Base-by-base conservation (phyloP, 2,888 invertebrate genomes). In the Diadegma fenestrale region DNA sequence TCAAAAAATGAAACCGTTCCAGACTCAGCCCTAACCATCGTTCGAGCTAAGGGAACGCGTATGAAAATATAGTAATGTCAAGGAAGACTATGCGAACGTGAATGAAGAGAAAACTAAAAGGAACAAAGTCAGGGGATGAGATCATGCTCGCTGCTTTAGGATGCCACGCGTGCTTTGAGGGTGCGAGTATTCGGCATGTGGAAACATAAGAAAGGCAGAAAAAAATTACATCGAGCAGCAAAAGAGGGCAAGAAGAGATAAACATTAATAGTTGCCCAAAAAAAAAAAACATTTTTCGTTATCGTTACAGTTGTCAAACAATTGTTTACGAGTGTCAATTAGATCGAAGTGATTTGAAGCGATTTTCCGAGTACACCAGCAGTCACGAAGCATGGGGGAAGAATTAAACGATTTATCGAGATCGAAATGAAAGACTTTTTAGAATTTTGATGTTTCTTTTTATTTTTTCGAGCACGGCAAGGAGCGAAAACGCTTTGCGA, bases 1-100 rank as follows among this genome's bases (percentile, higher is more conserved):
- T 93, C 93, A 93, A 93, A 85, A 93, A 93, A 93, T 93, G 92
- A 93, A 93, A 93, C 90, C 90, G 90, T 90, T 91, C 86, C 81
- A 86, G 88, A 87, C 81, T 87, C 86, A 84, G 86, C 89, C 88
- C 88, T 82, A 73, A 83, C 78, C 87, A 84, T 80, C 48, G 86
- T 79, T 51, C 82, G 76, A 61, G 77, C 82, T 85, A 80, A 80
- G 87, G 76, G 83, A 87, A 86, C 80, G 48, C 73, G 73, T 76
- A 66, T 33, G 75, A 75, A 71, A 75, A 82, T 66, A 80, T 48
- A 84, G 76, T 45, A 80, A 81, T 80, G 54, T 22, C 37, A 78
- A 58, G 30, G 48, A 22, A 69, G 58, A 79, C 64, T 45, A 82
- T n/a, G n/a, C 45, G 79, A 82, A 64, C 68, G 63, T 66, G 72